These are phyloP conservation scores for Palythoa grandis DNA, from an alignment of 92 coral and sea anemone genomes.

Conservation along the genomic window DNA sequence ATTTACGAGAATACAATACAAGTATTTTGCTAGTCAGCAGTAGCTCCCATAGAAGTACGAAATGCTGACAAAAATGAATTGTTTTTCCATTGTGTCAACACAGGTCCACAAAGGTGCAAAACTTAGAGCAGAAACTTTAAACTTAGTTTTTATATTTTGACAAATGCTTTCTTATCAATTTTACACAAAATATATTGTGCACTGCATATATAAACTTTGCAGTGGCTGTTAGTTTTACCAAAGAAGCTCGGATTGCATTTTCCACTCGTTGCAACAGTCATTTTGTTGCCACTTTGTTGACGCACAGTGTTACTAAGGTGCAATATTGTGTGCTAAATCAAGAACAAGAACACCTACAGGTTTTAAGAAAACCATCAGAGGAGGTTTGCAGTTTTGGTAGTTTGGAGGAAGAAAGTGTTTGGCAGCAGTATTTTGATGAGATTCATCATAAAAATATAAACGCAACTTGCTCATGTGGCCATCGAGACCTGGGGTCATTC, in stretches of 20 bases:
- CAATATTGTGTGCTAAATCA: neutral
- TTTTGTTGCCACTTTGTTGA: constrained; percentile 5
- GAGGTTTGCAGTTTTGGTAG: neutral
- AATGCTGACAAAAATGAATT: neutral
- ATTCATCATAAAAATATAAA: constrained; percentile 29
- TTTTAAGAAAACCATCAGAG: too few species aligned
- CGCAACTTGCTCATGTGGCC: constrained; percentile 40
- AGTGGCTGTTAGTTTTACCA: neutral
- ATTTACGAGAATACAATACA: too few species aligned
- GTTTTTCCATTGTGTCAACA: too few species aligned
- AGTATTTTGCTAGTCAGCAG: too few species aligned
- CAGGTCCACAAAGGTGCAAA: neutral
- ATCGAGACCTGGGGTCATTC: constrained; percentile 17
- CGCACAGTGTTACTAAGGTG: neutral
- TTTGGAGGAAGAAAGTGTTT: neutral
- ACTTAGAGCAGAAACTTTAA: neutral
- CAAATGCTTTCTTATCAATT: neutral
- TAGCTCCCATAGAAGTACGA: neutral
- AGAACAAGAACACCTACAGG: neutral
- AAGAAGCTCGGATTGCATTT: constrained; percentile 3
- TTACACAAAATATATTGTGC: neutral
- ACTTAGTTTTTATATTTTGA: too few species aligned
- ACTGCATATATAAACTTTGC: neutral
- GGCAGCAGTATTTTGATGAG: constrained; percentile 37
- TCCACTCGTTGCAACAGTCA: neutral